phyloP scores from a whole-genome alignment of 1,140 invertebrate genomes.

The Zaprionus camerounensis region DNA sequence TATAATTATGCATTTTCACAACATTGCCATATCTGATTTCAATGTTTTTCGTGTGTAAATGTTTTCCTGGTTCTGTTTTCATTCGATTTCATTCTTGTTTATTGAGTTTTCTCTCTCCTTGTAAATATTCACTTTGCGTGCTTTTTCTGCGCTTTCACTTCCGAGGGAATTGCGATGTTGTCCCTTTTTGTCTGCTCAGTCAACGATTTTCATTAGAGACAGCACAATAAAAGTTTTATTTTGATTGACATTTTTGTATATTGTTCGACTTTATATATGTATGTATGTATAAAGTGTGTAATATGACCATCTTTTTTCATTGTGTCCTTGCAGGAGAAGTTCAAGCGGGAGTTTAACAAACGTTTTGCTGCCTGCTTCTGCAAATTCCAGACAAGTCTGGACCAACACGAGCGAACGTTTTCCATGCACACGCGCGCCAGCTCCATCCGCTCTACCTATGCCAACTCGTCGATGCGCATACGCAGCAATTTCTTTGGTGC shows the following conservation, averaged over 20 bases:
- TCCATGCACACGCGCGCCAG: constrained; percentile 82
- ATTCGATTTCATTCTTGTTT: not conserved
- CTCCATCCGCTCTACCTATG: constrained; percentile 78
- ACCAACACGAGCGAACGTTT: constrained; percentile 70
- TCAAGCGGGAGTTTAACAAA: constrained; percentile 89
- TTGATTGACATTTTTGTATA: constrained; percentile 7
- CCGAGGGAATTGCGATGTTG: not conserved
- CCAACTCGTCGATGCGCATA: constrained; percentile 77
- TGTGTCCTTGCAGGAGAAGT: constrained; percentile 86
- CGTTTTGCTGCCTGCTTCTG: constrained; percentile 85
- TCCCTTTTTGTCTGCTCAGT: not conserved
- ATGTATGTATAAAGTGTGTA: not conserved
- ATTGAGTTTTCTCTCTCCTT: not conserved
- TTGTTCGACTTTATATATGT: not conserved
- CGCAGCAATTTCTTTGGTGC: constrained; percentile 69
- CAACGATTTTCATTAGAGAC: not conserved
- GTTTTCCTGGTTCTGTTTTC: not conserved
- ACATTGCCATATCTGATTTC: not conserved
- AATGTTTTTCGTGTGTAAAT: not conserved
- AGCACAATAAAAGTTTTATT: constrained; percentile 15
- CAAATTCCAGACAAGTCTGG: constrained; percentile 70
- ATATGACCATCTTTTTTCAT: not conserved
- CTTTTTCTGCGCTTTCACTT: not conserved
- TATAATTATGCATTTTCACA: not conserved
- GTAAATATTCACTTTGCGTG: constrained; percentile 9